These are phyloP conservation scores for Carcina quercana DNA, from an alignment of 2,888 invertebrate genomes.

Conservation along the genomic window DNA sequence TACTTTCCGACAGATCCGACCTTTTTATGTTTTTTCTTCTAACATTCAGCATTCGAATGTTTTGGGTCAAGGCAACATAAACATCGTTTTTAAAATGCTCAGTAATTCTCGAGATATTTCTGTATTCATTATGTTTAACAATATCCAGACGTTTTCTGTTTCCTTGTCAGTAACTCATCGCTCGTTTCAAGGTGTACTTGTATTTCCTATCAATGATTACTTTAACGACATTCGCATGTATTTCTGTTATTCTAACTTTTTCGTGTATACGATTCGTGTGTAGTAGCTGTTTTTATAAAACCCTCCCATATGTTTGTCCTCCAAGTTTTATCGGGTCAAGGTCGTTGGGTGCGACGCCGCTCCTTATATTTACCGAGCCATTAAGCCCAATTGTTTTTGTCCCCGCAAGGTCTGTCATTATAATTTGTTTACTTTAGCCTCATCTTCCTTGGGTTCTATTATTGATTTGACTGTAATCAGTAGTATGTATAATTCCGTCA, in stretches of 20 bases:
- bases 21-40: too few relatives aligned
- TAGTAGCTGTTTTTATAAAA: too few relatives aligned
- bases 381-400: slow-evolving; percentile 46
- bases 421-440: slow-evolving; percentile 8
- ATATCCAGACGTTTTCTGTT: too few relatives aligned
- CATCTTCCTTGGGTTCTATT: slow-evolving; percentile 10
- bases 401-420: slow-evolving; percentile 13
- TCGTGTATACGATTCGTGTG: too few relatives aligned
- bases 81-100: too few relatives aligned
- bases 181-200: slow-evolving; percentile 17
- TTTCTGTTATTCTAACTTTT: slow-evolving; percentile 11
- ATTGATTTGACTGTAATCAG: neutral
- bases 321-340: slow-evolving; percentile 45
- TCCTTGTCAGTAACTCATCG: slow-evolving; percentile 1
- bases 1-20: too few relatives aligned
- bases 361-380: slow-evolving; percentile 57
- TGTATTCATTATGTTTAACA: too few relatives aligned
- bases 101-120: too few relatives aligned
- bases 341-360: slow-evolving; percentile 43
- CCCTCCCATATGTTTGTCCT: slow-evolving; percentile 21
- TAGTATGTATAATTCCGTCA: too few relatives aligned
- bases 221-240: too few relatives aligned
- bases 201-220: slow-evolving; percentile 7
- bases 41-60: too few relatives aligned
- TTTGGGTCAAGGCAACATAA: too few relatives aligned